Evolutionary conservation across 2,797 vertebrate genomes (phyloP).

Genomic region (Tamandua tetradactyla): DNA sequence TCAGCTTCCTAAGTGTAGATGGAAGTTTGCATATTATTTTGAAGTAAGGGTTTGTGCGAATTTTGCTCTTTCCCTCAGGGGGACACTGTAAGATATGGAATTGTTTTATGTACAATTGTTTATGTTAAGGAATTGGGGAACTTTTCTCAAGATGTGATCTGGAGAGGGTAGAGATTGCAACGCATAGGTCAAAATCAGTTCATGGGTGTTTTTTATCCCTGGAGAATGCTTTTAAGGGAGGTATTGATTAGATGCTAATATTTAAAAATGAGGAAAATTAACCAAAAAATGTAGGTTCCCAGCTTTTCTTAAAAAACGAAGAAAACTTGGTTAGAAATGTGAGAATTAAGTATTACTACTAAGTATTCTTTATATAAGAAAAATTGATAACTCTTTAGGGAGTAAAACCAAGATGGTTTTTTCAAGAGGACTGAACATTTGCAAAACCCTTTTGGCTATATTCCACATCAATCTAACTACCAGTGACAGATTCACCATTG

Average conservation of each 20-base stretch:
- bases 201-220: not conserved
- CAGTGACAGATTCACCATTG: not conserved
- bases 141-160: not conserved
- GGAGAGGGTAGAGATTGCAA: not conserved
- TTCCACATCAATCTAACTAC: not conserved
- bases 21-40: too few relatives aligned
- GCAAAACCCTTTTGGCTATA: not conserved
- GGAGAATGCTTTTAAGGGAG: not conserved
- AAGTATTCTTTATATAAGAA: not conserved
- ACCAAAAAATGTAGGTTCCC: not conserved
- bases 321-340: not conserved
- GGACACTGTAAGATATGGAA: not conserved
- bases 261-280: not conserved
- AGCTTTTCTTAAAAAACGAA: not conserved
- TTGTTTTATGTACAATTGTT: not conserved
- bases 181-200: not conserved
- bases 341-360: not conserved
- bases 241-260: not conserved
- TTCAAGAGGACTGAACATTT: not conserved
- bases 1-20: not conserved
- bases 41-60: too few relatives aligned
- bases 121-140: not conserved
- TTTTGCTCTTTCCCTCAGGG: not conserved
- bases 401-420: not conserved
- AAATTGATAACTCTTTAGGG: not conserved